phyloP scores from a whole-genome alignment of 2,888 invertebrate species.

The Oscheius sp. region DNA sequence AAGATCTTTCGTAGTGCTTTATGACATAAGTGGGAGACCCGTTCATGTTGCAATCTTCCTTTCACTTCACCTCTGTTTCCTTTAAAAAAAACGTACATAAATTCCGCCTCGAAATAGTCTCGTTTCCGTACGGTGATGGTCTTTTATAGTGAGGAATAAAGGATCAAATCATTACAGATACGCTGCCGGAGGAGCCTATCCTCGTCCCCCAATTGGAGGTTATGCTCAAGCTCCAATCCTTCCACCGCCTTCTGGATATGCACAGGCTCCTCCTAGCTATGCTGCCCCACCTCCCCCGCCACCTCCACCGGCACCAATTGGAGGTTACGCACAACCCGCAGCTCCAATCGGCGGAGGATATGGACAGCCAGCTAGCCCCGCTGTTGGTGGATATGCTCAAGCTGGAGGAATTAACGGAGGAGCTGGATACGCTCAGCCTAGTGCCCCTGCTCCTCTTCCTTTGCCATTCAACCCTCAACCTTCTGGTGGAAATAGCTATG shows the following conservation, averaged over 20 bases:
- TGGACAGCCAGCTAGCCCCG: background rate
- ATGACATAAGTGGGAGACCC: background rate
- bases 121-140: background rate
- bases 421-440: background rate
- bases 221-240: slow-evolving; percentile 8
- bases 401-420: slow-evolving; percentile 2
- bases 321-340: background rate
- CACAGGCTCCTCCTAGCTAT: slow-evolving; percentile 13
- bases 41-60: background rate
- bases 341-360: background rate
- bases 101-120: too few relatives aligned
- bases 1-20: background rate
- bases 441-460: slow-evolving; percentile 15
- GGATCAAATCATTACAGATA: slow-evolving; percentile 13
- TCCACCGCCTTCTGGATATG: slow-evolving; percentile 8
- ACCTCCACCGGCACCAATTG: background rate
- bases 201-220: slow-evolving; percentile 30
- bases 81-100: too few relatives aligned
- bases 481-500: background rate
- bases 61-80: background rate
- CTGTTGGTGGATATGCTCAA: slow-evolving; percentile 7
- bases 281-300: slow-evolving; percentile 17
- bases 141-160: background rate
- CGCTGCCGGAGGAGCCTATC: slow-evolving; percentile 26
- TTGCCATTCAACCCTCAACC: slow-evolving; percentile 14